Conservation (phyloP, 2,888 invertebrate genomes). For the Stomorhina lunata region DNA sequence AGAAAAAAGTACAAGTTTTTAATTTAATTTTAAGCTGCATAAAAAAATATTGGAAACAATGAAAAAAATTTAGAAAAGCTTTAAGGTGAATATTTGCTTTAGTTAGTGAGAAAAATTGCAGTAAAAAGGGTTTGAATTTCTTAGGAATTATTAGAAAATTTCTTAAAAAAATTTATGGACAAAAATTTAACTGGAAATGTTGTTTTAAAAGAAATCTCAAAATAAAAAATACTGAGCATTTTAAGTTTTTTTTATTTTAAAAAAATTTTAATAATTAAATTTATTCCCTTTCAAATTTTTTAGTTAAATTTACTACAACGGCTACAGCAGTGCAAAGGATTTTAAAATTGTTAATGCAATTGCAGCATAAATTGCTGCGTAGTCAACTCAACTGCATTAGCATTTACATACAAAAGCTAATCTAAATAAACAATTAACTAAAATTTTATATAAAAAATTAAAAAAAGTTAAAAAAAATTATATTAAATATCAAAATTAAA, state of each 20-base stretch:
- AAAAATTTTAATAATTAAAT: background rate
- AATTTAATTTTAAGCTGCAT: background rate
- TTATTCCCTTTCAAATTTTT: conserved; percentile 20
- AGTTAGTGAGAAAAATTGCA: no score
- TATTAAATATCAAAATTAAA: no score
- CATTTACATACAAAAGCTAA: conserved; percentile 64
- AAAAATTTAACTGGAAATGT: no score
- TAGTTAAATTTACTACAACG: conserved; percentile 75
- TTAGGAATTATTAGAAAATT: no score
- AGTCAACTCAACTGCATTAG: conserved; percentile 74
- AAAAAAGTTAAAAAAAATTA: no score
- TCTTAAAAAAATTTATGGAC: no score
- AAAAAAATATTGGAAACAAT: background rate
- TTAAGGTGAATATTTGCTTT: background rate
- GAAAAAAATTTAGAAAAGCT: background rate
- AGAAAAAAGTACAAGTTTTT: background rate
- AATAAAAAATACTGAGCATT: no score
- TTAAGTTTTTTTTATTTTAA: background rate
- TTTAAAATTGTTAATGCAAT: conserved; percentile 78
- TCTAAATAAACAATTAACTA: conserved; percentile 12
- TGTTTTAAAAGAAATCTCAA: no score
- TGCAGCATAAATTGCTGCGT: conserved; percentile 79
- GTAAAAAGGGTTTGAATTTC: no score
- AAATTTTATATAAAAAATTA: no score
- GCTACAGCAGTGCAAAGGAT: conserved; percentile 79